Evolutionary conservation across 2,888 invertebrate species (phyloP), one percentile per base, ranked within the genome.

Genomic region (Hofmannophila pseudospretella): DNA sequence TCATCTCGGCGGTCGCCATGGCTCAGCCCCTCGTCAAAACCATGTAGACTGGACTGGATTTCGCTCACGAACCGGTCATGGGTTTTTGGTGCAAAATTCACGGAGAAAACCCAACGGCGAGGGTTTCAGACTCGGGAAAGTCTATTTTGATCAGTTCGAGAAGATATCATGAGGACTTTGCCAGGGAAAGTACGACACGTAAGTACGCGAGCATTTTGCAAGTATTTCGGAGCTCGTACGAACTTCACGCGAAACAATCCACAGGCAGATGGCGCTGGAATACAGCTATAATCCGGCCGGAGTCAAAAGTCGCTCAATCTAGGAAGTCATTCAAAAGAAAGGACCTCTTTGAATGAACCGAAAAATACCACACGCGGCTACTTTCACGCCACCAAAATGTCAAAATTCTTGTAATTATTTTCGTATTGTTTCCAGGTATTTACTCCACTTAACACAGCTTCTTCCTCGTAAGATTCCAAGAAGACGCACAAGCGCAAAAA

Each of bases 1-100:
- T 88, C 90, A 90, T 90, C 65, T 88, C 89, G 63, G 72, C 77
- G 62, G 79, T 79, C 48, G 85, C 84, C 85, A 86, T 85, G 80
- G 81, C 66, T 84, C 63, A 82, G 57, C 67, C 71, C 64, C 67
- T 61, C 58, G 65, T 64, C 67, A 77, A 65, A 64, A 80, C 68
- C 84, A 82, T 82, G 77, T 67, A 78, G 73, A 47, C 50, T 44
- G 35, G 34, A 36, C 9, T 25, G 34, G 45, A 54, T 49, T 45
- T 20, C 48, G 51, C 49, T 57, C 52, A 54, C 45, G 50, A 45
- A 45, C 44, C 50, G 41, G 42, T 35, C 57, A 52, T 57, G 47
- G 57, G 27, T 23, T 13, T 23, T 12, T 26, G 23, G 31, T 23
- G n/a, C 1, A 23, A 23, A 23, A 23, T n/a, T n/a, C 23, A n/a